Base-by-base conservation (phyloP, 92 coral and sea anemone genomes). In the Phymanthus crucifer region DNA sequence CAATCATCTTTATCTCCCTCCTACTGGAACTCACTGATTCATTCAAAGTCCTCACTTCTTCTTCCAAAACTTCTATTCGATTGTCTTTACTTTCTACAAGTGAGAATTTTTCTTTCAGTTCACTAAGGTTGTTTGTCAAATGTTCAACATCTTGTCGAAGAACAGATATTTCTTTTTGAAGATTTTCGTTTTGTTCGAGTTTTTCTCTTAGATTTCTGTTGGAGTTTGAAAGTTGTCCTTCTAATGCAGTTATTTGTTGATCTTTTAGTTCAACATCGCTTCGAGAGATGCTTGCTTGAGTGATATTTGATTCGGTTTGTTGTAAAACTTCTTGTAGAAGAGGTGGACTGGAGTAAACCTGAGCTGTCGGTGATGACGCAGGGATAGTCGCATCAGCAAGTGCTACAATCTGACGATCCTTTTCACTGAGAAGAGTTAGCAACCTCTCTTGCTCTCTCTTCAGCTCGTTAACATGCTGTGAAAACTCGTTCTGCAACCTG, bases 401-500 rank as follows among this genome's bases (percentile, higher is more conserved):
- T 12, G 86, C 81, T 6, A 88, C 77, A 52, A 95, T 78, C 77
- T 93, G 98, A 47, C 90, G 88, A 52, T 95, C 99, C 78, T 95
- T 95, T 73, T 95, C 98, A 24, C 91, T 95, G 43, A 95, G 61
- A 4, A 95, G 84, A 18, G 80, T 80, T 4, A 91, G 86, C 29
- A 95, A 81, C 2, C 98, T 77, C 70, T 95, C 99, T 27, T 95
- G 99, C 81, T 95, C 99, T 37, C 87, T 90, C 33, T 87, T 91
- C 19, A 90, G 84, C 14, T 89, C 84, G 18, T 80, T 72, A 13
- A 89, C 85, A 32, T 91, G 94, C 27, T 87, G 87, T 32, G 70
- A 50, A 40, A 89, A 94, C 76, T 83, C 88, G 8, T 90, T 81
- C 14, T 89, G 91, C 16, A 93, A 13, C 70, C 86, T 78, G 17